Conservation (phyloP, 2,797 vertebrate species). For the Labroides dimidiatus region DNA sequence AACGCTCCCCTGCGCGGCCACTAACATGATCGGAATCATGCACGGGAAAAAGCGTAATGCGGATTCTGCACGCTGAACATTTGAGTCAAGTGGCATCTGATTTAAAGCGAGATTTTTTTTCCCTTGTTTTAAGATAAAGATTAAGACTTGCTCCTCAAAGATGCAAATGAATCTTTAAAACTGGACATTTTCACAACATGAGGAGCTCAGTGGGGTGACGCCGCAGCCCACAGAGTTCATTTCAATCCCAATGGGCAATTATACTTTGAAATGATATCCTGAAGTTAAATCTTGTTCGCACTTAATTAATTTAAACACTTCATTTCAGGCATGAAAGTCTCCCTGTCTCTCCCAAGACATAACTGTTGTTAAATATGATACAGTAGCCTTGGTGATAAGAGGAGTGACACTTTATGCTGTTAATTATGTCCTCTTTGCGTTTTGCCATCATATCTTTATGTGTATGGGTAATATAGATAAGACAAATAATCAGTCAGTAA, state of each 20-base stretch:
- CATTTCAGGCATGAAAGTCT: slow-evolving; percentile 90
- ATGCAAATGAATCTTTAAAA: slow-evolving; percentile 98
- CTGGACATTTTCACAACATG: slow-evolving; percentile 94
- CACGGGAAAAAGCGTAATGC: slow-evolving; percentile 92
- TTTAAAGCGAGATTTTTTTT: slow-evolving; percentile 85
- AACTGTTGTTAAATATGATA: slow-evolving; percentile 69
- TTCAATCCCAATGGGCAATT: slow-evolving; percentile 99
- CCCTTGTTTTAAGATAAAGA: slow-evolving; percentile 93
- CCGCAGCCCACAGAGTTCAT: slow-evolving; percentile 94
- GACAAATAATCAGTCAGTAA: slow-evolving; percentile 66
- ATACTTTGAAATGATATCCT: slow-evolving; percentile 99
- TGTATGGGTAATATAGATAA: slow-evolving; percentile 57
- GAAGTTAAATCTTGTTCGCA: slow-evolving; percentile 99
- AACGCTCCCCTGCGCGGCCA: slow-evolving; percentile 91
- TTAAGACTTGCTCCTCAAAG: slow-evolving; percentile 96
- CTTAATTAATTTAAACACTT: slow-evolving; percentile 99
- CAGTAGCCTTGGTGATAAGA: slow-evolving; percentile 67
- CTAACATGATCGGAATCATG: slow-evolving; percentile 95
- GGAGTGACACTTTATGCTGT: slow-evolving; percentile 57
- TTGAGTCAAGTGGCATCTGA: slow-evolving; percentile 93
- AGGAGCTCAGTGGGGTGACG: slow-evolving; percentile 94
- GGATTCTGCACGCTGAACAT: slow-evolving; percentile 95
- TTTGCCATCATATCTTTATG: slow-evolving; percentile 39
- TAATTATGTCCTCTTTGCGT: slow-evolving; percentile 63
- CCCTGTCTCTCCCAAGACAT: slow-evolving; percentile 66